phyloP scores from a whole-genome alignment of 2,888 invertebrate species.

The Lithophane leautieri region DNA sequence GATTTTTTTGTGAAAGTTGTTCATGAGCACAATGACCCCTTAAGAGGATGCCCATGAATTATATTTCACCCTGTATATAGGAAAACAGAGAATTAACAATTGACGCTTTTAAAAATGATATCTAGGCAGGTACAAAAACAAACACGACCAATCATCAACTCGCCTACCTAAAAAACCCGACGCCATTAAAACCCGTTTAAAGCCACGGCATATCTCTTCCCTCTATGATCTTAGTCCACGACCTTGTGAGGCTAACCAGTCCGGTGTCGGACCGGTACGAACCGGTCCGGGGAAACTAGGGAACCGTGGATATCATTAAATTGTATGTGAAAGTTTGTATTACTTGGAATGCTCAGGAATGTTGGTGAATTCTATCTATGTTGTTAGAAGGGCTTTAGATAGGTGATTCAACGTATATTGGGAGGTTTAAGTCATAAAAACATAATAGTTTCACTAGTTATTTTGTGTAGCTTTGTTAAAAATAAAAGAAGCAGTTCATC shows the following conservation, averaged over 20 bases:
- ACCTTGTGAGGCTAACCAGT: constrained; percentile 70
- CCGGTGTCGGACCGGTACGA: constrained; percentile 44
- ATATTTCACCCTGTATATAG: too few species aligned
- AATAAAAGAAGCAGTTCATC: neutral
- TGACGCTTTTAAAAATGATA: neutral
- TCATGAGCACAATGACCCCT: too few species aligned
- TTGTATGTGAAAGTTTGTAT: constrained; percentile 66
- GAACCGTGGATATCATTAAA: constrained; percentile 67
- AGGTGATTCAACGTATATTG: neutral
- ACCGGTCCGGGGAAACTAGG: constrained; percentile 67
- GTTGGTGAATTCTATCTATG: constrained; percentile 42
- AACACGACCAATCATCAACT: neutral
- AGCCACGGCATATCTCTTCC: constrained; percentile 24
- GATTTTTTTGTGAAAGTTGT: too few species aligned
- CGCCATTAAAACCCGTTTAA: neutral
- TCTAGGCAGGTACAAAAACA: neutral
- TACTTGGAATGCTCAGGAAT: constrained; percentile 50
- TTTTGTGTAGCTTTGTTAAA: neutral
- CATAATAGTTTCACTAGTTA: neutral
- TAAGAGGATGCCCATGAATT: too few species aligned
- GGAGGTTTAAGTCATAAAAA: neutral
- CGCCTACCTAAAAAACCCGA: neutral
- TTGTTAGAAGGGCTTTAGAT: constrained; percentile 8
- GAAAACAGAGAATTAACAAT: too few species aligned
- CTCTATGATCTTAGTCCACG: constrained; percentile 57